Percentiles rank a stretch among this genome's conserved stretches.
phyloP scores from a whole-genome alignment of 53 echinoderm and acorn worm genomes.

The Arbacia lixula region DNA sequence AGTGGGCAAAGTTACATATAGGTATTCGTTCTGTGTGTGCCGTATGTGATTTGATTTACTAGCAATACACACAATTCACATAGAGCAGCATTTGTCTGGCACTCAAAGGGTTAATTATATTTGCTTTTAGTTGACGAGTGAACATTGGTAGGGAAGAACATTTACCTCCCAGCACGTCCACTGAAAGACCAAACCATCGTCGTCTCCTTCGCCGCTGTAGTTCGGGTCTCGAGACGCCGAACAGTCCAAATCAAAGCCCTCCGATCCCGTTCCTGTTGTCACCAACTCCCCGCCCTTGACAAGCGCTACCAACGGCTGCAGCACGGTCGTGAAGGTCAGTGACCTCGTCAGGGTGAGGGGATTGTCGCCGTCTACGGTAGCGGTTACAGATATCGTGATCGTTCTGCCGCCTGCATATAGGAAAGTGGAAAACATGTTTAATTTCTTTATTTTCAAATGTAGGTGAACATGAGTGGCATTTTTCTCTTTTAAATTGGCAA shows the following conservation, averaged over 20 bases:
- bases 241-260: not conserved
- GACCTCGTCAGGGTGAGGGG: not conserved
- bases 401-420: not conserved
- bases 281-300: constrained; percentile 1
- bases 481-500: too few relatives aligned
- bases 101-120: too few relatives aligned
- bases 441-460: too few relatives aligned
- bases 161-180: constrained; percentile 27
- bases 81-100: too few relatives aligned
- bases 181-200: not conserved
- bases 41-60: too few relatives aligned
- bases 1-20: too few relatives aligned
- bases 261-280: not conserved
- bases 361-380: not conserved
- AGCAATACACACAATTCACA: too few relatives aligned
- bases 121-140: too few relatives aligned
- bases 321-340: not conserved
- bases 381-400: not conserved
- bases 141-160: too few relatives aligned
- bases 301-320: not conserved
- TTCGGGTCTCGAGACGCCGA: constrained; percentile 4
- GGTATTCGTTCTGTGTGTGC: too few relatives aligned
- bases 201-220: constrained; percentile 1
- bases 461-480: too few relatives aligned
- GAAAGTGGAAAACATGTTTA: too few relatives aligned